Evolutionary conservation across 2,888 invertebrate genomes (phyloP), one percentile per base, ranked within the genome.

Genomic region (Eupithecia vulgata): DNA sequence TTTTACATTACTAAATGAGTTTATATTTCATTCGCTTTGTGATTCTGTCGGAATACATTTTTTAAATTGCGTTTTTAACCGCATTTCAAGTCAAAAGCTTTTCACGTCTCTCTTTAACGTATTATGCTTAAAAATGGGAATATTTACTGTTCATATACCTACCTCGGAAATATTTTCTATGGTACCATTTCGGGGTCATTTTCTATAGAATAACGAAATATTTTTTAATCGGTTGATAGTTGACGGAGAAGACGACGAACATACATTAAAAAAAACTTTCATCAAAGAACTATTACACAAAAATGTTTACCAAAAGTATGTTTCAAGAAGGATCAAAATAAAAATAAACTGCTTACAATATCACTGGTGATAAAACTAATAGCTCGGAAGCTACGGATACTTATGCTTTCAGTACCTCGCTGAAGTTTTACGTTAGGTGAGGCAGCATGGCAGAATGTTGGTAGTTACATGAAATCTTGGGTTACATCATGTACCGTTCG

Each of bases 1-100:
- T 78, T 79, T 74, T 74, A 76, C 73, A 76, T 68, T 67, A 72
- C 57, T 71, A 67, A 61, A 72, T 74, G 42, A 69, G 25, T 62
- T 25, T 21, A 21, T 57, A 72, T 73, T 59, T 72, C 45, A 37
- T 75, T 74, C 73, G 71, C 71, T 77, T 68, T 64, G 52, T 34
- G 70, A 42, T 65, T 67, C 15, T 67, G 34, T 30, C 10, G 15
- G 21, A 21, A 52, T 52, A 48, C 17, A 52, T 52, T 52, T 48
- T 48, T 5, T 52, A 10, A n/a, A 52, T n/a, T 48, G 48, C n/a
- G 8, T 0, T n/a, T 48, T 17, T 17, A 40, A 40, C 10, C 8
- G 42, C 17, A 7, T 45, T n/a, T n/a, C n/a, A 4, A 48, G 17
- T n/a, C 7, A 8, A n/a, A 21, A n/a, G 48, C 3, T 48, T n/a